A percentile compares a stretch with the other conserved stretches of the same genome.
phyloP scores from a whole-genome alignment of 2,113 vertebrate genomes.

The Paralichthys olivaceus region DNA sequence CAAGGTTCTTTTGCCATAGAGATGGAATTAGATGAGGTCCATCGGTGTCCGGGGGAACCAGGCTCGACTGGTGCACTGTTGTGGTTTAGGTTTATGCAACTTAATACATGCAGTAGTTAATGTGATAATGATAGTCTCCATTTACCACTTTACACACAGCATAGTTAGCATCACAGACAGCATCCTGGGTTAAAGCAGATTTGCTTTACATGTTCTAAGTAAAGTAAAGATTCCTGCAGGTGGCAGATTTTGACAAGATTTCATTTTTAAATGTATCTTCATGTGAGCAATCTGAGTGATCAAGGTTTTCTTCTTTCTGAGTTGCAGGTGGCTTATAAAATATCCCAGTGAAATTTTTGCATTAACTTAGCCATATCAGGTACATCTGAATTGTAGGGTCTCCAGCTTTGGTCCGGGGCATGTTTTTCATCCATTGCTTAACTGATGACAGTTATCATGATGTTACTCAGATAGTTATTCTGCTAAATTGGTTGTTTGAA shows the following conservation, averaged over 20 bases:
- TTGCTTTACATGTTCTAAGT: not conserved
- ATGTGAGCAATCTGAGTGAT: too few relatives aligned
- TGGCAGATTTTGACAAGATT: not conserved
- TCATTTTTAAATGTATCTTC: too few relatives aligned
- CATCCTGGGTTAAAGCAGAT: not conserved
- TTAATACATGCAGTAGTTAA: not conserved
- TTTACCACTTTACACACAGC: not conserved
- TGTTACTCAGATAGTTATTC: not conserved
- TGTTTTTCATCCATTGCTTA: too few relatives aligned
- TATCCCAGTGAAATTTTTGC: not conserved
- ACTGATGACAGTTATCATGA: not conserved
- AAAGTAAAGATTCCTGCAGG: not conserved
- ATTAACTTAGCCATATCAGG: too few relatives aligned
- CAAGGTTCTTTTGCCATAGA: constrained; percentile 48
- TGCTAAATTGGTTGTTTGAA: not conserved
- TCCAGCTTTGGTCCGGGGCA: too few relatives aligned
- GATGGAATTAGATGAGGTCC: constrained; percentile 33
- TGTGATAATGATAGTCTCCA: not conserved
- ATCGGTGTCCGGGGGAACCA: constrained; percentile 32
- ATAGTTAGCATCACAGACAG: too few relatives aligned
- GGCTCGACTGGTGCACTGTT: constrained; percentile 21
- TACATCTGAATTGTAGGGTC: too few relatives aligned
- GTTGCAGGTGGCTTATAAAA: not conserved
- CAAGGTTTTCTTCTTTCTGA: too few relatives aligned
- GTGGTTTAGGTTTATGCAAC: not conserved